These are phyloP conservation scores for Leucoptera coffeella DNA, from an alignment of 2,888 invertebrate species.

Conservation along the genomic window DNA sequence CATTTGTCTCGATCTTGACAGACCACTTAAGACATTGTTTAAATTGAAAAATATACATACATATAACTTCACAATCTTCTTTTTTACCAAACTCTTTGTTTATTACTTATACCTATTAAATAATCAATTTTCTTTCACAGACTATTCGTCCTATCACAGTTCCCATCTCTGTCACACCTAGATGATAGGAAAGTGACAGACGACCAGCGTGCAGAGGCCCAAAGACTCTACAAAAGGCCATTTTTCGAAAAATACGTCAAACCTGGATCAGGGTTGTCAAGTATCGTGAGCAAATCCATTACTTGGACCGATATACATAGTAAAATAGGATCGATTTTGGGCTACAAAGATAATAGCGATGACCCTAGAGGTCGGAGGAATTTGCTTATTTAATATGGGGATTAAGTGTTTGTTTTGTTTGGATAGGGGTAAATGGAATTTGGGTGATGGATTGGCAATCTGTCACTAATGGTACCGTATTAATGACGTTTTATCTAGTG, in stretches of 20 bases:
- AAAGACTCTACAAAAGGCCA: slow-evolving; percentile 56
- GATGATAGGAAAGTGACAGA: slow-evolving; percentile 65
- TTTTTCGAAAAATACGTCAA: slow-evolving; percentile 42
- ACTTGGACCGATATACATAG: slow-evolving; percentile 23
- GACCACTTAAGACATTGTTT: too few species aligned
- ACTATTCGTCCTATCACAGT: slow-evolving; percentile 67
- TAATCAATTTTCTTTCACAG: slow-evolving; percentile 38
- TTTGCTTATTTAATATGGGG: slow-evolving; percentile 12
- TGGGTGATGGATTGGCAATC: too few species aligned
- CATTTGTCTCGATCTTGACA: too few species aligned
- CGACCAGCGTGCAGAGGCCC: slow-evolving; percentile 59
- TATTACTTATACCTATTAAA: neutral
- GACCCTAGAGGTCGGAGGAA: slow-evolving; percentile 22
- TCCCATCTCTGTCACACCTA: slow-evolving; percentile 61
- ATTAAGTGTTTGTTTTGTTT: too few species aligned
- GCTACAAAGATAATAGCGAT: slow-evolving; percentile 15
- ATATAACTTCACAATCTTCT: too few species aligned
- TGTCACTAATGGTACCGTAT: too few species aligned
- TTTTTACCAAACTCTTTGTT: neutral
- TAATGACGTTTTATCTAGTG: too few species aligned
- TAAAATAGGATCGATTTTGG: slow-evolving; percentile 17
- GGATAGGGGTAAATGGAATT: too few species aligned
- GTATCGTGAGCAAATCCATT: slow-evolving; percentile 20
- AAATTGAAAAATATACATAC: too few species aligned
- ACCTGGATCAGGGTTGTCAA: slow-evolving; percentile 18